These are phyloP conservation scores for Agrochola lota DNA, from an alignment of 2,888 invertebrate species.

Conservation along the genomic window DNA sequence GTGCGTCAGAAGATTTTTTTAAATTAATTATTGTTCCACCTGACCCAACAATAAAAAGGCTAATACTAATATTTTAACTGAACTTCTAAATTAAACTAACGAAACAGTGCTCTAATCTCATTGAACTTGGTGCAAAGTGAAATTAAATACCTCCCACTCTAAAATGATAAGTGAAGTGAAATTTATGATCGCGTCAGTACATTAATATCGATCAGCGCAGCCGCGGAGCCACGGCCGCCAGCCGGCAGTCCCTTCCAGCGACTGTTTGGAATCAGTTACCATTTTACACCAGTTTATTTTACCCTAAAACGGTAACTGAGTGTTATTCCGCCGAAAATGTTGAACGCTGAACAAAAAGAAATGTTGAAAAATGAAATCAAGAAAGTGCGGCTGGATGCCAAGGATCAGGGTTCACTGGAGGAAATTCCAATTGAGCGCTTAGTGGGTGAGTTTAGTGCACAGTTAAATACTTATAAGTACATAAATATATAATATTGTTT, in stretches of 20 bases:
- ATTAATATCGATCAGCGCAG: slow-evolving; percentile 38
- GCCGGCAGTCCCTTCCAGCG: neutral
- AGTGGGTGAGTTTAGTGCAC: slow-evolving; percentile 26
- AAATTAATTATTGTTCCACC: neutral
- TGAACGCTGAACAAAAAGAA: slow-evolving; percentile 6
- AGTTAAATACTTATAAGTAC: neutral
- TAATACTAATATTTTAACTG: neutral
- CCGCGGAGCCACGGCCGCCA: neutral
- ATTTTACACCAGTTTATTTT: neutral
- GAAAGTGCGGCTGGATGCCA: slow-evolving; percentile 16
- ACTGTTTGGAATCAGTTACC: neutral
- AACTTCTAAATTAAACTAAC: neutral
- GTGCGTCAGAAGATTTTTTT: neutral
- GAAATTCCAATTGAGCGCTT: slow-evolving; percentile 7
- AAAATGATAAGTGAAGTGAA: neutral
- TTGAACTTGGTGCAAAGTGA: neutral
- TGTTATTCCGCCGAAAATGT: slow-evolving; percentile 11
- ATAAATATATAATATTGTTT: neutral
- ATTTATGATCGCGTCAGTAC: slow-evolving; percentile 21
- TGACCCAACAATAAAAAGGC: neutral
- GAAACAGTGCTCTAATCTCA: too few species aligned
- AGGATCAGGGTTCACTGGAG: neutral
- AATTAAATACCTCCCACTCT: too few species aligned
- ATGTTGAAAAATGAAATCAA: slow-evolving; percentile 17
- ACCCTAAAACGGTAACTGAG: neutral